Percentiles rank a stretch among this genome's conserved stretches.
Conservation (phyloP, 2,797 vertebrate genomes). For the Amniataba percoides region DNA sequence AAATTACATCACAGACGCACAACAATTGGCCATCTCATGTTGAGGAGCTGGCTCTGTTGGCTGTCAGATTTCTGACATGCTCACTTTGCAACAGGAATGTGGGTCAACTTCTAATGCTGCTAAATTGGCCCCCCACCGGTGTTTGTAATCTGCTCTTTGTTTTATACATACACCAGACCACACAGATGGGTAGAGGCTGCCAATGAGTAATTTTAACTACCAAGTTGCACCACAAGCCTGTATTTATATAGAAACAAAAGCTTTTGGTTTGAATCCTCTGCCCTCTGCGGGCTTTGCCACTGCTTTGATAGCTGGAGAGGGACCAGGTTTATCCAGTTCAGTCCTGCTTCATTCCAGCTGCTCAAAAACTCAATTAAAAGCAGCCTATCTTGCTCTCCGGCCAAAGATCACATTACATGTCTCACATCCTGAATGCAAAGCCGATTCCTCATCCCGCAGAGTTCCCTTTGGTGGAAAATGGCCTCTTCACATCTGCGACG, state of each 20-base stretch:
- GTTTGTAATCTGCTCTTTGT: constrained; percentile 68
- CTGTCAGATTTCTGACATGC: constrained; percentile 53
- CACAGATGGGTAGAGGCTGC: constrained; percentile 46
- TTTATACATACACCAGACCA: constrained; percentile 42
- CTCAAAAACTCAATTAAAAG: constrained; percentile 71
- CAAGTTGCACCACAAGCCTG: constrained; percentile 41
- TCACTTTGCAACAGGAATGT: constrained; percentile 62
- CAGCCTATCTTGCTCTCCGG: constrained; percentile 50
- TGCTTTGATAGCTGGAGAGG: constrained; percentile 43
- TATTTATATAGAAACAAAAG: constrained; percentile 60
- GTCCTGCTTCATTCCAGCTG: constrained; percentile 56
- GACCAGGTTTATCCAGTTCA: constrained; percentile 58
- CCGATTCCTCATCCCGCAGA: constrained; percentile 56
- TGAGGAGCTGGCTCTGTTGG: constrained; percentile 21
- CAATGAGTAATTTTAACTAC: constrained; percentile 50
- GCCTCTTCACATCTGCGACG: constrained; percentile 44
- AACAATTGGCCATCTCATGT: constrained; percentile 52
- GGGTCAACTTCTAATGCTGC: constrained; percentile 70
- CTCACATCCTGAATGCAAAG: constrained; percentile 59
- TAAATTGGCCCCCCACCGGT: constrained; percentile 59
- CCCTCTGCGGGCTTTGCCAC: constrained; percentile 37
- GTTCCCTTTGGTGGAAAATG: constrained; percentile 64
- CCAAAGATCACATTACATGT: constrained; percentile 69
- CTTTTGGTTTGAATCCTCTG: constrained; percentile 53
- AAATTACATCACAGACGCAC: constrained; percentile 26